Evolutionary conservation across 2,113 vertebrate species (phyloP).

Genomic region (Excalfactoria chinensis): DNA sequence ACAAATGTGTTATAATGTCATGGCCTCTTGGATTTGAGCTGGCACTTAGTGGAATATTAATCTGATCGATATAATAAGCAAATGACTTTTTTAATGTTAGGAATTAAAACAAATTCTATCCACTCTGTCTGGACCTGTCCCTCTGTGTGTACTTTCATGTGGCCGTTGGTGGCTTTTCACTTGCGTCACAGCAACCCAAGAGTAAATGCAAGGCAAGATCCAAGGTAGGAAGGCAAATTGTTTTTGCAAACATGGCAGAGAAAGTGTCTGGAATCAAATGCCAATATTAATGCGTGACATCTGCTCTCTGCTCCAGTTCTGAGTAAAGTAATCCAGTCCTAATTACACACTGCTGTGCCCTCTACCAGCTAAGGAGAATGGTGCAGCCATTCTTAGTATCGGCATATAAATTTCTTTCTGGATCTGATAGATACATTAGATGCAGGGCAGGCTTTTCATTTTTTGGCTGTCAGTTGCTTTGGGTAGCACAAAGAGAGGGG

Average conservation of each 20-base stretch:
- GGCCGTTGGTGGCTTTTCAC: conserved; percentile 29
- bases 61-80: conserved; percentile 4
- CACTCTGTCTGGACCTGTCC: background rate
- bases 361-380: conserved; percentile 69
- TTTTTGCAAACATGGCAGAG: conserved; percentile 67
- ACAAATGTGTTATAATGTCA: background rate
- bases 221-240: conserved; percentile 60
- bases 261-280: conserved; percentile 68
- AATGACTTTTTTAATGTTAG: background rate
- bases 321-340: conserved; percentile 69
- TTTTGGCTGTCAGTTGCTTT: conserved; percentile 57
- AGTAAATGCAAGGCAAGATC: conserved; percentile 31
- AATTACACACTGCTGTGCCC: conserved; percentile 72
- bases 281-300: conserved; percentile 71
- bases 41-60: background rate
- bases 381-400: conserved; percentile 57
- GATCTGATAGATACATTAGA: conserved; percentile 65
- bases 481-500: conserved; percentile 66
- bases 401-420: conserved; percentile 59
- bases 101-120: conserved; percentile 2
- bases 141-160: background rate
- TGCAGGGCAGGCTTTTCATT: conserved; percentile 62
- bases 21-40: background rate
- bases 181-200: conserved; percentile 28
- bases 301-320: conserved; percentile 66